Evolutionary conservation across 2,888 invertebrate species (phyloP), one percentile per base, ranked within the genome.

Genomic region (Tinea pellionella): DNA sequence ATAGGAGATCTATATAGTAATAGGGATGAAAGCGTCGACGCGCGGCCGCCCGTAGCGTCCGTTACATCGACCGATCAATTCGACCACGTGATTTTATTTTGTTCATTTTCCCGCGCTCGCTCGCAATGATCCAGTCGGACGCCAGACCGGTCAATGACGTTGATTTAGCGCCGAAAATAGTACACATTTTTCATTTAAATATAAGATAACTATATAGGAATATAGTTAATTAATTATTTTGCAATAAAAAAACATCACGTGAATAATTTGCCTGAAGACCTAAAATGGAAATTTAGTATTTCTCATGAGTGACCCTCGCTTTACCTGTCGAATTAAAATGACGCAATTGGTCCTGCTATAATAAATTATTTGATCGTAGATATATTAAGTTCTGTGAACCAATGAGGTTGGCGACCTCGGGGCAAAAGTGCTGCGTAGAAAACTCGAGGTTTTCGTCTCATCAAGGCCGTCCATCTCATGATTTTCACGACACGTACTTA

Each of bases 161-260:
- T 47, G 18, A 65, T 64, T 68, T 68, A 65, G 66, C 67, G 67
- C 66, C 66, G 68, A 68, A 68, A 65, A 43, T 55, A 55, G 29
- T 6, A 8, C 29, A 18, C 24, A 19, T 47, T 47, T 47, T 47
- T 2, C 2, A 47, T 13, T 16, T 47, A 47, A 13, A 13, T 6
- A 41, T 24, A 24, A 2, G 6, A 24, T 3, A 24, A 24, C 6
- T 24, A 24, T 24, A 24, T 24, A n/a, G n/a, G 24, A 24, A 24
- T 24, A 6, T 24, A 24, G 24, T 24, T 3, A 24, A 3, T 24
- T 24, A 24, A 24, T 24, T 24, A 2, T 2, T 24, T 24, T 24
- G 3, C 24, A 24, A 24, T 2, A 24, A 24, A 24, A 24, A 24
- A 24, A 24, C 24, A 3, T 6, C 24, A 24, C 24, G 6, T 6